phyloP scores from a whole-genome alignment of 2,888 invertebrate genomes.

The Drosophila mercatorum region DNA sequence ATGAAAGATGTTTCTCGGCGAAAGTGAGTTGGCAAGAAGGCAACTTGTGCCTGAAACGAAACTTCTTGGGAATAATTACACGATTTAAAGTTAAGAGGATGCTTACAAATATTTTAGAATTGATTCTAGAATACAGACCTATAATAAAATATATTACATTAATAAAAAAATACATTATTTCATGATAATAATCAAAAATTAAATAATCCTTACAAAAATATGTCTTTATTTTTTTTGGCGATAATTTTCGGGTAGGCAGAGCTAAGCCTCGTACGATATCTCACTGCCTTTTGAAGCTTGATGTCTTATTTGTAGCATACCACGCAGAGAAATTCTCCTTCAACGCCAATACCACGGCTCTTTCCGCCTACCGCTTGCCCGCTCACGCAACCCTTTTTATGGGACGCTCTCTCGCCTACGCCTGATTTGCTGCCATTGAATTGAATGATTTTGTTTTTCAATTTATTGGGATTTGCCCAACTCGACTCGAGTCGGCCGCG shows the following conservation, averaged over 20 bases:
- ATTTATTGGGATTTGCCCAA: constrained; percentile 76
- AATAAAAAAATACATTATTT: no score
- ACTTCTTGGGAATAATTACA: neutral
- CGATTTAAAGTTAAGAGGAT: neutral
- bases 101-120: neutral
- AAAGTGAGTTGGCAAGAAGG: neutral
- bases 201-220: neutral
- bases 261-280: neutral
- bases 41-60: neutral
- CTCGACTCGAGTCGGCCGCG: constrained; percentile 22
- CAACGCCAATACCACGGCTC: neutral
- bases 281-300: constrained; percentile 41
- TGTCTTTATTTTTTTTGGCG: constrained; percentile 17
- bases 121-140: neutral
- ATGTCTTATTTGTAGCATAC: constrained; percentile 65
- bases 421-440: constrained; percentile 78
- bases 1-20: neutral
- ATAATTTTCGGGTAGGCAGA: neutral
- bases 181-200: neutral
- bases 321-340: constrained; percentile 22
- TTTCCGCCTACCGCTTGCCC: neutral
- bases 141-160: neutral
- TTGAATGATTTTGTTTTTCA: constrained; percentile 81
- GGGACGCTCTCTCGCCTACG: constrained; percentile 54
- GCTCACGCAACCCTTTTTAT: constrained; percentile 54